Evolutionary conservation across 35 echinoderm and acorn worm genomes (phyloP).

Genomic region (Anneissia japonica): DNA sequence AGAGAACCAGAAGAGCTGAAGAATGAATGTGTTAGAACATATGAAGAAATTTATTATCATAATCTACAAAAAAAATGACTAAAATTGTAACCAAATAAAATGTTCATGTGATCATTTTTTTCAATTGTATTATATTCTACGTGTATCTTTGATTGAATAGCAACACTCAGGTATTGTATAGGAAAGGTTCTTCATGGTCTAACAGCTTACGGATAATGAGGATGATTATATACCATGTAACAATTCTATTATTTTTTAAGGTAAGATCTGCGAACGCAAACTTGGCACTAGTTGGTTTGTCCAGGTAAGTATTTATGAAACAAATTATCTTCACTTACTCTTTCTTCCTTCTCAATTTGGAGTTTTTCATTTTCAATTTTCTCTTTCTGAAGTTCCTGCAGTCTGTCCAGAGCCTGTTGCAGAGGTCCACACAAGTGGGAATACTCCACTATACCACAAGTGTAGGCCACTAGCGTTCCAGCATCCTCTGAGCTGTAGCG

Average conservation of each 20-base stretch:
- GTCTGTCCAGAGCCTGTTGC: conserved; percentile 46
- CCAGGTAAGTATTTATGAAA: not conserved
- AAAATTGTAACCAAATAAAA: no score
- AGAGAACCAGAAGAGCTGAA: not conserved
- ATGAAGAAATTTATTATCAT: not conserved
- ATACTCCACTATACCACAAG: conserved; percentile 89
- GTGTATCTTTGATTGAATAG: no score
- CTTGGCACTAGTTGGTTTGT: no score
- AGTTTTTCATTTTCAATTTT: conserved; percentile 76
- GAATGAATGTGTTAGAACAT: not conserved
- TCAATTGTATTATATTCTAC: no score
- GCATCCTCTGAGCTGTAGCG: conserved; percentile 98
- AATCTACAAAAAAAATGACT: no score
- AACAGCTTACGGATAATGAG: no score
- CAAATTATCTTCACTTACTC: conserved; percentile 44
- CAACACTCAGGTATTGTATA: no score
- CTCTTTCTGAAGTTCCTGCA: conserved; percentile 67
- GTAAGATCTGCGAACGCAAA: no score
- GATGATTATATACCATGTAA: no score
- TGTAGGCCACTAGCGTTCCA: conserved; percentile 83
- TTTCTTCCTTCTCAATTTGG: conserved; percentile 85
- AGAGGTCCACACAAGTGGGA: conserved; percentile 84
- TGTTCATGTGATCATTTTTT: no score
- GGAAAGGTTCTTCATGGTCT: no score
- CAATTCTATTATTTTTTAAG: no score